Evolutionary conservation across 1,140 invertebrate species (phyloP).

Genomic region (Caenorhabditis latens): DNA sequence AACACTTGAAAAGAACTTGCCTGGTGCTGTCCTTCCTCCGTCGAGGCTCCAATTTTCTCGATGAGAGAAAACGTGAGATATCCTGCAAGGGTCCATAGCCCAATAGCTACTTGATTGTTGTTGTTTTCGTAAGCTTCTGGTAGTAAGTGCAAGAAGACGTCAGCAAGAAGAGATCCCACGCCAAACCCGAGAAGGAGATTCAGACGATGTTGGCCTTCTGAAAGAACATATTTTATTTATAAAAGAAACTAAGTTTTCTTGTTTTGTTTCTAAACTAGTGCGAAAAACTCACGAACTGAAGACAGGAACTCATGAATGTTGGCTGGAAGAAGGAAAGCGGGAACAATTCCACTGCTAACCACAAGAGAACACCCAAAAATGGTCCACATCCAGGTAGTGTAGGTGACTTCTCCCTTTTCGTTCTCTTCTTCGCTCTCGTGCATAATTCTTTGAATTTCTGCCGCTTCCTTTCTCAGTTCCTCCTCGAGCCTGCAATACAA

Average conservation of each 20-base stretch:
- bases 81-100: constrained; percentile 48
- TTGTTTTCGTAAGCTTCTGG: constrained; percentile 58
- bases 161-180: constrained; percentile 58
- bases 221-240: constrained; percentile 2
- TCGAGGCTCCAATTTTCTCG: constrained; percentile 59
- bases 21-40: constrained; percentile 61
- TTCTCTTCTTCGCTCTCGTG: not conserved
- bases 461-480: constrained; percentile 44
- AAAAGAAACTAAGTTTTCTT: not conserved
- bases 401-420: not conserved
- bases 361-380: constrained; percentile 56
- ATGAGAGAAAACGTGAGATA: constrained; percentile 55
- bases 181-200: constrained; percentile 59
- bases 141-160: constrained; percentile 62
- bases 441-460: constrained; percentile 57
- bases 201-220: constrained; percentile 54
- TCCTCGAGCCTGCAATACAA: constrained; percentile 48
- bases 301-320: constrained; percentile 51
- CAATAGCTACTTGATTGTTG: constrained; percentile 19
- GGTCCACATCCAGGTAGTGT: constrained; percentile 59
- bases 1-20: constrained; percentile 27
- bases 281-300: constrained; percentile 13
- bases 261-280: not conserved
- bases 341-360: constrained; percentile 59
- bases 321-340: constrained; percentile 59